These are phyloP conservation scores for Noctua janthe DNA, from an alignment of 2,888 invertebrate genomes.

Conservation along the genomic window DNA sequence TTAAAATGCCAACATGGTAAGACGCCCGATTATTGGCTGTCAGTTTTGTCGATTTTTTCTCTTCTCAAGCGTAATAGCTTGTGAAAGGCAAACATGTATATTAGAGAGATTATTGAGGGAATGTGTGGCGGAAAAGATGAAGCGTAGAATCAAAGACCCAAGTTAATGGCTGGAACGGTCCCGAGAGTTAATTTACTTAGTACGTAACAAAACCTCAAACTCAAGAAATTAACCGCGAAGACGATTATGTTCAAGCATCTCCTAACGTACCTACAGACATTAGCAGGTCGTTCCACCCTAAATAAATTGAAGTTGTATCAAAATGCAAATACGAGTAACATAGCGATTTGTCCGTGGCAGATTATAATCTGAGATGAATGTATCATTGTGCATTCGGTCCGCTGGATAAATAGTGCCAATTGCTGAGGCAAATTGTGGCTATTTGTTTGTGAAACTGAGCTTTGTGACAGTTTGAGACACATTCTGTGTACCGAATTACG, in stretches of 20 bases:
- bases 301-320: conserved; percentile 66
- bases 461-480: conserved; percentile 60
- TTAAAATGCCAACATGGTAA: conserved; percentile 43
- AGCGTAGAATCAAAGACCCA: neutral
- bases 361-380: conserved; percentile 84
- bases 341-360: conserved; percentile 82
- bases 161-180: neutral
- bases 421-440: conserved; percentile 70
- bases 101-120: conserved; percentile 8
- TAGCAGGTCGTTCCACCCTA: conserved; percentile 59
- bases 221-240: conserved; percentile 26
- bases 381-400: conserved; percentile 76
- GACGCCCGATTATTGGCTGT: conserved; percentile 33
- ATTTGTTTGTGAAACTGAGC: conserved; percentile 72
- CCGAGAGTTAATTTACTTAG: neutral
- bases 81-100: conserved; percentile 44
- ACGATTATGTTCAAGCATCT: conserved; percentile 20
- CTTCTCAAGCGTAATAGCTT: conserved; percentile 16
- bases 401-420: conserved; percentile 74
- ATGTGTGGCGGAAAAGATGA: conserved; percentile 1
- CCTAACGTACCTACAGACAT: conserved; percentile 26
- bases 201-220: conserved; percentile 5
- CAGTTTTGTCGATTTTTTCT: conserved; percentile 21
- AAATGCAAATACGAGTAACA: conserved; percentile 73
- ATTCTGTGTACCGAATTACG: conserved; percentile 53